These are phyloP conservation scores for Prionailurus bengalensis DNA, from an alignment of 2,113 vertebrate genomes.

Conservation along the genomic window DNA sequence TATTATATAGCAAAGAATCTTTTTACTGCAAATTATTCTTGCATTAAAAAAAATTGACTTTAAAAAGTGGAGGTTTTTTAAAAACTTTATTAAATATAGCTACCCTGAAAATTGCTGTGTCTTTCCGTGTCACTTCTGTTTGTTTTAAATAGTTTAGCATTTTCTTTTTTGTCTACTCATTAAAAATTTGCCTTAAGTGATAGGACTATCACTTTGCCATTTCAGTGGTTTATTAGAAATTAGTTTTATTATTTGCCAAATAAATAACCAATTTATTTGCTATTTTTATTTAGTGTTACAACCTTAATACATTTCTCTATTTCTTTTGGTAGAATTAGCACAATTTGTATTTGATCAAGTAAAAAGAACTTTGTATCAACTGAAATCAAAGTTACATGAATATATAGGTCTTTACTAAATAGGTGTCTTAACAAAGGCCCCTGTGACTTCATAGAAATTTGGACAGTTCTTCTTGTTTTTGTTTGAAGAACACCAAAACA, in stretches of 20 bases:
- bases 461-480: not conserved
- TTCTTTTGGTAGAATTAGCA: conserved; percentile 11
- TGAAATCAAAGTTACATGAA: not conserved
- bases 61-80: not conserved
- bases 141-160: not conserved
- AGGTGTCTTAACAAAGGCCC: not conserved
- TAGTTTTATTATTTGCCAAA: not conserved
- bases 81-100: not conserved
- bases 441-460: not conserved
- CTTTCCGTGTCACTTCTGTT: not conserved
- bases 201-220: not conserved
- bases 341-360: conserved; percentile 11
- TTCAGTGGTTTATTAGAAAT: conserved; percentile 19
- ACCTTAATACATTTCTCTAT: not conserved
- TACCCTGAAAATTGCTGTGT: not conserved
- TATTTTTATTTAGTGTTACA: not conserved
- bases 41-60: not conserved
- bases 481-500: not conserved
- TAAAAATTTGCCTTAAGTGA: not conserved
- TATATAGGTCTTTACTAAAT: not conserved
- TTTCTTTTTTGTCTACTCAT: not conserved
- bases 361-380: not conserved
- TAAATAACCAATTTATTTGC: not conserved
- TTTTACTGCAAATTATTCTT: not conserved
- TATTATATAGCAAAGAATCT: conserved; percentile 1